phyloP scores from a whole-genome alignment of 2,888 invertebrate species.

The Isoperla grammatica region DNA sequence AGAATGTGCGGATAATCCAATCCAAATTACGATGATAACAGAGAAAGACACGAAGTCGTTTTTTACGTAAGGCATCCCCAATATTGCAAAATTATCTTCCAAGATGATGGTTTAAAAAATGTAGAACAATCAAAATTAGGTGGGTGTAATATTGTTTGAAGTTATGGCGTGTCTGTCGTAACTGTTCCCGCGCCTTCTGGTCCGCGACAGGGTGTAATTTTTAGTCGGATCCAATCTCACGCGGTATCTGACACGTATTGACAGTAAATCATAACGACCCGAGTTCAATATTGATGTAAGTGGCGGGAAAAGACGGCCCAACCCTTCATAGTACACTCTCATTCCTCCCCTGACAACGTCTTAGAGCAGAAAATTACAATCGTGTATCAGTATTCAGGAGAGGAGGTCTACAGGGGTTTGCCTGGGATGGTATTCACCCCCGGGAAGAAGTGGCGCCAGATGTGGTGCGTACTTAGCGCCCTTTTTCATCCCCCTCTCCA shows the following conservation, averaged over 20 bases:
- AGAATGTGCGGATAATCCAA: too few species aligned
- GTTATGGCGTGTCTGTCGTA: background rate
- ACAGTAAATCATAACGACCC: slow-evolving; percentile 12
- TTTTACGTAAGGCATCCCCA: too few species aligned
- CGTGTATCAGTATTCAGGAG: slow-evolving; percentile 15
- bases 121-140: too few species aligned
- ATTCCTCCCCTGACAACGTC: background rate
- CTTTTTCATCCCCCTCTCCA: slow-evolving; percentile 6
- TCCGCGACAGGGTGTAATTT: slow-evolving; percentile 4
- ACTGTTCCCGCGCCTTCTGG: background rate
- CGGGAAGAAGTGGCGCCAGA: slow-evolving; percentile 19
- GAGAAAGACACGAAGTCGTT: too few species aligned
- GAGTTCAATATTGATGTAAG: slow-evolving; percentile 16
- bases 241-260: slow-evolving; percentile 14
- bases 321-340: slow-evolving; percentile 7
- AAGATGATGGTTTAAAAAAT: too few species aligned
- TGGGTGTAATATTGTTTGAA: background rate
- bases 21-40: too few species aligned
- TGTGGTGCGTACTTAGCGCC: slow-evolving; percentile 21
- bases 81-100: too few species aligned
- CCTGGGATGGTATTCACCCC: slow-evolving; percentile 13
- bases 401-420: slow-evolving; percentile 12
- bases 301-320: slow-evolving; percentile 15
- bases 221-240: slow-evolving; percentile 1
- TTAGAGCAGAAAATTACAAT: slow-evolving; percentile 7